Conservation (phyloP, 2,113 vertebrate species). For the Paradoxurus hermaphroditus region DNA sequence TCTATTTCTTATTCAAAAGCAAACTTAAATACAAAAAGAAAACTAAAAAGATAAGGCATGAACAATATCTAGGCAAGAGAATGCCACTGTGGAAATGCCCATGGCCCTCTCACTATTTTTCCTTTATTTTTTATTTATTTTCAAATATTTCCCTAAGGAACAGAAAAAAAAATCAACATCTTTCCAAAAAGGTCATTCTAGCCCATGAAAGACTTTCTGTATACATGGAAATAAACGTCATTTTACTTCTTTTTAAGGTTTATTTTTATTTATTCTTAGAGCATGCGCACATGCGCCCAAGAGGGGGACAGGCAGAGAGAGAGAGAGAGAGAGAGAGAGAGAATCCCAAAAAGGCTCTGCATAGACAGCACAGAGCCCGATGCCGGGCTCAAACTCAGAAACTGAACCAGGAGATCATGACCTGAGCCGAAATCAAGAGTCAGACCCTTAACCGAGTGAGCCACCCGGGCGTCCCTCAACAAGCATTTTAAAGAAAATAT, state of each 20-base stretch:
- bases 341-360: too few relatives aligned
- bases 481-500: background rate
- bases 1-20: background rate
- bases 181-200: background rate
- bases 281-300: too few relatives aligned
- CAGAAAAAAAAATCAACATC: background rate
- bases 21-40: background rate
- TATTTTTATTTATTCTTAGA: too few relatives aligned
- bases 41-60: background rate
- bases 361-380: too few relatives aligned
- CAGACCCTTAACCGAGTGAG: too few relatives aligned
- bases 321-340: too few relatives aligned
- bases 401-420: too few relatives aligned
- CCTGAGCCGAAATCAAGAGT: too few relatives aligned
- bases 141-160: slow-evolving; percentile 9
- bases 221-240: background rate
- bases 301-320: too few relatives aligned
- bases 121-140: background rate
- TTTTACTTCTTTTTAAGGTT: background rate
- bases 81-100: background rate
- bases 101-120: background rate
- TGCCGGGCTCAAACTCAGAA: too few relatives aligned
- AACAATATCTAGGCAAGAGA: background rate
- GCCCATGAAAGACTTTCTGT: background rate
- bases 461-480: background rate